A percentile compares a stretch with the other conserved stretches of the same genome.
phyloP scores from a whole-genome alignment of 2,888 invertebrate species.

The Plusia festucae region DNA sequence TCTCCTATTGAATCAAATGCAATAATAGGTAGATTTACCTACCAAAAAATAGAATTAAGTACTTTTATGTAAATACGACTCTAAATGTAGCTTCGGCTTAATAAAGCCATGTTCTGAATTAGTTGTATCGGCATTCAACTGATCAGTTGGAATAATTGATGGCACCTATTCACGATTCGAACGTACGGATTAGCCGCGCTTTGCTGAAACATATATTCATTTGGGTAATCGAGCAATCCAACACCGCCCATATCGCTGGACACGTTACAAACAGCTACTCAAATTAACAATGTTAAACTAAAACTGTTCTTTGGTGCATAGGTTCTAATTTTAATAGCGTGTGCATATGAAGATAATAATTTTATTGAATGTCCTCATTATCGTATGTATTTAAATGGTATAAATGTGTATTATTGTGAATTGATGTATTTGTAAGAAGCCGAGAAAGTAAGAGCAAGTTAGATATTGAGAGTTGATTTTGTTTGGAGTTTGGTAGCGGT shows the following conservation, averaged over 20 bases:
- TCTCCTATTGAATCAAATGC: too few species aligned
- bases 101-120: constrained; percentile 1
- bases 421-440: too few species aligned
- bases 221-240: neutral
- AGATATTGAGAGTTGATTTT: too few species aligned
- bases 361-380: too few species aligned
- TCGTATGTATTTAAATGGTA: too few species aligned
- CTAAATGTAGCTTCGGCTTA: neutral
- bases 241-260: neutral
- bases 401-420: too few species aligned
- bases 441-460: too few species aligned
- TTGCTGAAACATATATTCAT: constrained; percentile 8
- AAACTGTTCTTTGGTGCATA: neutral
- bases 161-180: constrained; percentile 1
- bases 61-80: neutral
- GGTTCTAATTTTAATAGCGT: too few species aligned
- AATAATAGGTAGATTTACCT: too few species aligned
- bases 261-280: neutral
- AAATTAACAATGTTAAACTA: neutral
- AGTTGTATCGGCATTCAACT: neutral
- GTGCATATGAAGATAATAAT: too few species aligned
- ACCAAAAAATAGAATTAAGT: neutral
- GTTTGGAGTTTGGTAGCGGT: too few species aligned
- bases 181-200: neutral
- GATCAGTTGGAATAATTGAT: constrained; percentile 8